Evolutionary conservation across 1,140 invertebrate species (phyloP).

Genomic region (Leptinotarsa undecemlineata): DNA sequence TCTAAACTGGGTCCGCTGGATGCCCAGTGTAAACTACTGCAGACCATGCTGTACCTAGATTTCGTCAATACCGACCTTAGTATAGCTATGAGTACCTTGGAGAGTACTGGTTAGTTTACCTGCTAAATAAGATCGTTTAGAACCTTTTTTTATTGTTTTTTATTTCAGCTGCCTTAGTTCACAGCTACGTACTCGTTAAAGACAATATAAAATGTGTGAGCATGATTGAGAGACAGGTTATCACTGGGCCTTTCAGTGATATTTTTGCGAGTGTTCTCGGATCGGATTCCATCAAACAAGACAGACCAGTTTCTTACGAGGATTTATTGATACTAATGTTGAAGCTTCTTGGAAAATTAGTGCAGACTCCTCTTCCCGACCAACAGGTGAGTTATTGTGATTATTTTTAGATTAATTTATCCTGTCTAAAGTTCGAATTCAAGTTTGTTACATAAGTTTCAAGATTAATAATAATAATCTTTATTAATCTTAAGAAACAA

Average conservation of each 20-base stretch:
- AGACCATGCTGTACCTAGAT: constrained; percentile 67
- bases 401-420: too few relatives aligned
- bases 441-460: too few relatives aligned
- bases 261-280: constrained; percentile 71
- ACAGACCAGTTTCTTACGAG: constrained; percentile 66
- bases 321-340: constrained; percentile 70
- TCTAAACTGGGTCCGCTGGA: constrained; percentile 77
- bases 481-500: too few relatives aligned
- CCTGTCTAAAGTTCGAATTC: too few relatives aligned
- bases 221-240: constrained; percentile 53
- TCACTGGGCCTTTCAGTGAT: constrained; percentile 62
- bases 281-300: constrained; percentile 61
- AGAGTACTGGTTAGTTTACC: constrained; percentile 65
- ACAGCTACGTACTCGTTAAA: constrained; percentile 63
- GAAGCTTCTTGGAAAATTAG: constrained; percentile 67
- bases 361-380: constrained; percentile 67
- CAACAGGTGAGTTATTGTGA: constrained; percentile 26
- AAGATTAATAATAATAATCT: too few relatives aligned
- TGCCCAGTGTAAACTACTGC: constrained; percentile 76
- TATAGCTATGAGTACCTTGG: constrained; percentile 74
- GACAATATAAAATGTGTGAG: constrained; percentile 62
- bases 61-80: constrained; percentile 71
- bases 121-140: neutral
- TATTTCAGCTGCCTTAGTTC: constrained; percentile 59
- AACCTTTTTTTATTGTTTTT: neutral